Evolutionary conservation across 2,888 invertebrate species (phyloP).

Genomic region (Thymelicus acteon): DNA sequence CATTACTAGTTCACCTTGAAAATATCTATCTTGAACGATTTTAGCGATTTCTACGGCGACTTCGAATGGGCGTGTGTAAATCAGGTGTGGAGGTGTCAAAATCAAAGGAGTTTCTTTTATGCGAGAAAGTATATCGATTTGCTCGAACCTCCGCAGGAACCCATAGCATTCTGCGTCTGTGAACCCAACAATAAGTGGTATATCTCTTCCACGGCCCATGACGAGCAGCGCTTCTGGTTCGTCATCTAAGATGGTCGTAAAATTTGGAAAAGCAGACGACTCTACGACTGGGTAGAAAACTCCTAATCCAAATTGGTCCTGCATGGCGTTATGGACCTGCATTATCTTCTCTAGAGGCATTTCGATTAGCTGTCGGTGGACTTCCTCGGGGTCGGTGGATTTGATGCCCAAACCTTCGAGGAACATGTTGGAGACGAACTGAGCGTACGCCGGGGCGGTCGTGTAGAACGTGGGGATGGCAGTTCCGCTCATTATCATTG

Average conservation of each 20-base stretch:
- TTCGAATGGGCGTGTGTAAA: conserved; percentile 51
- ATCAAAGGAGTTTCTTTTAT: conserved; percentile 53
- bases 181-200: conserved; percentile 69
- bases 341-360: conserved; percentile 61
- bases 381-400: conserved; percentile 57
- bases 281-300: conserved; percentile 72
- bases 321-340: conserved; percentile 57
- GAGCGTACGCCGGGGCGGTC: conserved; percentile 59
- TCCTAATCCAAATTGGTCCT: conserved; percentile 58
- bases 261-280: conserved; percentile 53
- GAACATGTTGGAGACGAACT: conserved; percentile 53
- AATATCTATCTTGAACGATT: conserved; percentile 56
- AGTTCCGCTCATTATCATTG: conserved; percentile 69
- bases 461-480: conserved; percentile 61
- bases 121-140: conserved; percentile 55
- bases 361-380: conserved; percentile 59
- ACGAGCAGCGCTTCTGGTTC: conserved; percentile 64
- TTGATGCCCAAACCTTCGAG: conserved; percentile 74
- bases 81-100: conserved; percentile 52
- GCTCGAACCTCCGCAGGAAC: conserved; percentile 60
- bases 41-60: conserved; percentile 48
- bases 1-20: conserved; percentile 52
- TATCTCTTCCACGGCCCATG: conserved; percentile 59
- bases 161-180: conserved; percentile 68
- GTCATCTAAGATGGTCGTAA: conserved; percentile 63